These are phyloP conservation scores for Tachystola acroxantha DNA, from an alignment of 2,888 invertebrate species.

Conservation along the genomic window DNA sequence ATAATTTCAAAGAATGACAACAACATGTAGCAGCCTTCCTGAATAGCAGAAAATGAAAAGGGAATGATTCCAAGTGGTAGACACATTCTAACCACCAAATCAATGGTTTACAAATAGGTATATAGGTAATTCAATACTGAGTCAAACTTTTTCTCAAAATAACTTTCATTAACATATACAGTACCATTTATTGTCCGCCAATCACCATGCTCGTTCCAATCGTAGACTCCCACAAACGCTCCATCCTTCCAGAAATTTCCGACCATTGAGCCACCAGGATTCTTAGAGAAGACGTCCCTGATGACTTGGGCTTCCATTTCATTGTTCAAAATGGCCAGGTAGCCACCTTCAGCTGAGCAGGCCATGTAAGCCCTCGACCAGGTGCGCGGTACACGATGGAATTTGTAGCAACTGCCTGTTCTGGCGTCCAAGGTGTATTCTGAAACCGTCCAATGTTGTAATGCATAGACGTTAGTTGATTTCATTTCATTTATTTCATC, in stretches of 20 bases:
- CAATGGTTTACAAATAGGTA: too few species aligned
- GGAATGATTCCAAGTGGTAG: too few species aligned
- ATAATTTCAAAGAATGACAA: too few species aligned
- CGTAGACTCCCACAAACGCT: conserved; percentile 25
- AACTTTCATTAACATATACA: too few species aligned
- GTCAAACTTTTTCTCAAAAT: too few species aligned
- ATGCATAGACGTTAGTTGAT: too few species aligned
- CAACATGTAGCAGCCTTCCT: too few species aligned
- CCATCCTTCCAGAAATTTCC: conserved; percentile 24
- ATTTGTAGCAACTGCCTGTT: conserved; percentile 47
- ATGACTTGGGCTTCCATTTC: conserved; percentile 27
- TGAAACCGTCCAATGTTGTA: conserved; percentile 13
- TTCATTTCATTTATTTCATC: too few species aligned
- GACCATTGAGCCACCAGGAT: conserved; percentile 15
- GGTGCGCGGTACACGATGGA: conserved; percentile 31
- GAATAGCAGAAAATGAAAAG: too few species aligned
- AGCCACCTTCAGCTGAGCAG: conserved; percentile 40
- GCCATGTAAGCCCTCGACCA: conserved; percentile 40
- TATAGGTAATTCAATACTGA: too few species aligned
- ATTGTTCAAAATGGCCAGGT: conserved; percentile 43
- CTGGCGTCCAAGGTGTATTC: conserved; percentile 30
- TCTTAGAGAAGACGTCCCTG: conserved; percentile 23
- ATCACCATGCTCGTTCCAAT: conserved; percentile 24
- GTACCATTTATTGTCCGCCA: conserved; percentile 21
- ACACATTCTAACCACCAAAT: too few species aligned